Evolutionary conservation across 2,113 vertebrate species (phyloP).

Genomic region (Mobula hypostoma): DNA sequence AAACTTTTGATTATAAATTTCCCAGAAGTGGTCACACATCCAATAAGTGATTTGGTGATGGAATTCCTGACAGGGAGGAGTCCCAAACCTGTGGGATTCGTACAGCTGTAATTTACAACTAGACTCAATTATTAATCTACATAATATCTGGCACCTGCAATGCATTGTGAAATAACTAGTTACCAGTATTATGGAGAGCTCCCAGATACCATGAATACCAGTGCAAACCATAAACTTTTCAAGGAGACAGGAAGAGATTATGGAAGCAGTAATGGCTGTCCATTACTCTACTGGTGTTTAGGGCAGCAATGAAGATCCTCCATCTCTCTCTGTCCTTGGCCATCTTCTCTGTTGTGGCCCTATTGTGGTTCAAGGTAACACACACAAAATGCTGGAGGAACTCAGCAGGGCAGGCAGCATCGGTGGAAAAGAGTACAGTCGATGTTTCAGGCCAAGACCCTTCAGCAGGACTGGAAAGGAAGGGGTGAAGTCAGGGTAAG

Average conservation of each 20-base stretch:
- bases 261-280: no score
- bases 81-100: neutral
- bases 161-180: neutral
- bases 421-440: no score
- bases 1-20: neutral
- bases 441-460: no score
- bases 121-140: neutral
- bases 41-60: neutral
- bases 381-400: no score
- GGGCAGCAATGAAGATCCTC: no score
- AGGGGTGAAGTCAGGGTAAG: no score
- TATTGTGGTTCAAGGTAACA: no score
- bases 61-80: neutral
- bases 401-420: no score
- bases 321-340: no score
- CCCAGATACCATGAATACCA: neutral
- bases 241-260: neutral
- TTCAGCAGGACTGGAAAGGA: no score
- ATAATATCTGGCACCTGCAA: neutral
- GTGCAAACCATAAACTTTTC: neutral
- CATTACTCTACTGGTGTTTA: no score
- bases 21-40: neutral
- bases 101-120: neutral
- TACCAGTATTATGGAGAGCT: neutral
- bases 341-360: no score